Evolutionary conservation across 2,113 vertebrate genomes (phyloP).

Genomic region (Pogona vitticeps): DNA sequence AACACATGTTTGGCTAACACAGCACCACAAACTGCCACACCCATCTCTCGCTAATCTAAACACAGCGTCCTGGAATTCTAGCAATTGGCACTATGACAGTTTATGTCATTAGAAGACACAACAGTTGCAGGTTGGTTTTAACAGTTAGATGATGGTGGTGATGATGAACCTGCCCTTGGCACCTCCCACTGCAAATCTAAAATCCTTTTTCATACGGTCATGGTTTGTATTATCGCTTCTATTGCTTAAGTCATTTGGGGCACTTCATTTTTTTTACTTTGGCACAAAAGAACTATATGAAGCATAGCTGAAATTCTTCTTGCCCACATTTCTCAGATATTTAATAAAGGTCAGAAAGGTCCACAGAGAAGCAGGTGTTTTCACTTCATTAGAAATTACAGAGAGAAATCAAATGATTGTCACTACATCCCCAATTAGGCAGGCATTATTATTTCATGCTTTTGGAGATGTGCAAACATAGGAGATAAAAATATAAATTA

Average conservation of each 20-base stretch:
- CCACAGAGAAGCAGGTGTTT: constrained; percentile 11
- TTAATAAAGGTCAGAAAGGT: neutral
- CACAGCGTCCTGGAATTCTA: no score
- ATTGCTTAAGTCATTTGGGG: neutral
- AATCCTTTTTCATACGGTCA: constrained; percentile 34
- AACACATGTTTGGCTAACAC: no score
- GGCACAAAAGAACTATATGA: neutral
- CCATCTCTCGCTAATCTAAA: no score
- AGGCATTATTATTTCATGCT: neutral
- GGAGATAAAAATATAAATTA: constrained; percentile 29
- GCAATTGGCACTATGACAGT: no score
- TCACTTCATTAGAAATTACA: constrained; percentile 14
- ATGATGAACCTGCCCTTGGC: neutral
- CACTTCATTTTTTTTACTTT: neutral
- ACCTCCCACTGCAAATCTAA: constrained; percentile 19
- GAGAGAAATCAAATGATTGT: constrained; percentile 17
- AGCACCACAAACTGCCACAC: no score
- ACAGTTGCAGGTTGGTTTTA: no score
- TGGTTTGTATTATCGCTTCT: no score
- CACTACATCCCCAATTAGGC: constrained; percentile 6
- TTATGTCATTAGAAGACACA: no score
- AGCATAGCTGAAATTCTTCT: constrained; percentile 23
- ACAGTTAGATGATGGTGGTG: neutral
- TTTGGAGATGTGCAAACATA: constrained; percentile 17
- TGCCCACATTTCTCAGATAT: neutral